Conservation (phyloP, 2,888 invertebrate species). For the Aproaerema taeniolella region DNA sequence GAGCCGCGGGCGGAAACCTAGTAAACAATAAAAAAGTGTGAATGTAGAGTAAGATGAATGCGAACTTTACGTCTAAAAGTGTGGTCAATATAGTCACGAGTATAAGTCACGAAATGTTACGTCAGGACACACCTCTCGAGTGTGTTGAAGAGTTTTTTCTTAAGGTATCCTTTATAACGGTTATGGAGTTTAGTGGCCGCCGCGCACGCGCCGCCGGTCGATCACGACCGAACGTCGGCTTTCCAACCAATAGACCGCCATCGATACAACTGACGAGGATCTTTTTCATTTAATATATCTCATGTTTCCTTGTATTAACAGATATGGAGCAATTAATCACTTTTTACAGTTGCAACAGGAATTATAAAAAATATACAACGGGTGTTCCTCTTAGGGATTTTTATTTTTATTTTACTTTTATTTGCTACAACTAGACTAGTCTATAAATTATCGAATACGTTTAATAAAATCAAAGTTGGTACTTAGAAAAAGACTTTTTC, state of each 20-base stretch:
- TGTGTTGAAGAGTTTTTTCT: slow-evolving; percentile 27
- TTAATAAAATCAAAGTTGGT: too few relatives aligned
- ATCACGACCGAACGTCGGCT: slow-evolving; percentile 17
- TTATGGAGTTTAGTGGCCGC: slow-evolving; percentile 19
- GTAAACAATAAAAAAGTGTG: slow-evolving; percentile 8
- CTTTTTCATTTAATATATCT: slow-evolving; percentile 1
- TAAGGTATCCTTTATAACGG: slow-evolving; percentile 36
- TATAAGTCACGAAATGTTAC: slow-evolving; percentile 46
- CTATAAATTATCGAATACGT: too few relatives aligned
- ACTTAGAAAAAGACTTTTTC: too few relatives aligned
- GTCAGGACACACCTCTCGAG: slow-evolving; percentile 45
- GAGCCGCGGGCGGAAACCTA: too few relatives aligned
- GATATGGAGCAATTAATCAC: too few relatives aligned
- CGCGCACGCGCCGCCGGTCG: slow-evolving; percentile 19
- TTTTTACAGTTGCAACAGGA: too few relatives aligned
- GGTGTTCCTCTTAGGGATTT: too few relatives aligned
- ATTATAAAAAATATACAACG: too few relatives aligned
- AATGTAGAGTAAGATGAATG: slow-evolving; percentile 16
- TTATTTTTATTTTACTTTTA: too few relatives aligned
- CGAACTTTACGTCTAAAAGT: slow-evolving; percentile 22
- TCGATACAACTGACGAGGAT: neutral
- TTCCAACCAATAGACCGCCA: slow-evolving; percentile 11
- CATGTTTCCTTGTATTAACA: too few relatives aligned
- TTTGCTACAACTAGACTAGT: too few relatives aligned
- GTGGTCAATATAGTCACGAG: slow-evolving; percentile 48